Conservation (phyloP, 2,888 invertebrate genomes). For the Oxycera nigricornis region DNA sequence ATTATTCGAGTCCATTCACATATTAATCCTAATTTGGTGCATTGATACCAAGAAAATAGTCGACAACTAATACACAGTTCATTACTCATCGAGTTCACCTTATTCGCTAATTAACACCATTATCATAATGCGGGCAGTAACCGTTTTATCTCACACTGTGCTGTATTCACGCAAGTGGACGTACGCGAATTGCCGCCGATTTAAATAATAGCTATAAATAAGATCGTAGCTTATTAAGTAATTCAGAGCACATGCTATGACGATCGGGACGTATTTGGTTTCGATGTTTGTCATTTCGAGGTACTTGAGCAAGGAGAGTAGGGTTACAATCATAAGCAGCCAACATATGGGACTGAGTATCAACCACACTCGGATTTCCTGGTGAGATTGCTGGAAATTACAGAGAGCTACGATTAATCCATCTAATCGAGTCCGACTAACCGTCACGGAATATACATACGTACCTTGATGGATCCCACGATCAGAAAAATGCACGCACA, state of each 20-base stretch:
- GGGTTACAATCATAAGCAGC: background rate
- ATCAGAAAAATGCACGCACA: constrained; percentile 5
- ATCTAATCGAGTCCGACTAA: background rate
- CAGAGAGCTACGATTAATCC: too few relatives aligned
- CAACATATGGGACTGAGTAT: background rate
- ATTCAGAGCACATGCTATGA: background rate
- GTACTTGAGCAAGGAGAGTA: background rate
- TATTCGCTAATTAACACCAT: background rate
- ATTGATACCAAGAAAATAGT: background rate
- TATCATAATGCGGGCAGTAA: background rate
- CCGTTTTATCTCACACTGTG: background rate
- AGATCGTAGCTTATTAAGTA: background rate
- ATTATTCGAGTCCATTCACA: background rate
- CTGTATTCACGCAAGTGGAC: background rate
- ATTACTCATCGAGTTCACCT: background rate
- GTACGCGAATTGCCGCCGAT: background rate
- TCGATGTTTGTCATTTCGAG: background rate
- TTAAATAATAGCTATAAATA: constrained; percentile 10
- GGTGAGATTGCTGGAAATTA: constrained; percentile 14
- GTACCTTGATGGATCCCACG: constrained; percentile 9
- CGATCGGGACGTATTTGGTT: background rate
- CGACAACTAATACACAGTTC: background rate
- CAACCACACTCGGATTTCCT: constrained; percentile 14
- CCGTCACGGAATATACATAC: background rate
- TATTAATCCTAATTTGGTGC: background rate